phyloP scores from a whole-genome alignment of 2,113 vertebrate species.

The Apodemus speciosus region DNA sequence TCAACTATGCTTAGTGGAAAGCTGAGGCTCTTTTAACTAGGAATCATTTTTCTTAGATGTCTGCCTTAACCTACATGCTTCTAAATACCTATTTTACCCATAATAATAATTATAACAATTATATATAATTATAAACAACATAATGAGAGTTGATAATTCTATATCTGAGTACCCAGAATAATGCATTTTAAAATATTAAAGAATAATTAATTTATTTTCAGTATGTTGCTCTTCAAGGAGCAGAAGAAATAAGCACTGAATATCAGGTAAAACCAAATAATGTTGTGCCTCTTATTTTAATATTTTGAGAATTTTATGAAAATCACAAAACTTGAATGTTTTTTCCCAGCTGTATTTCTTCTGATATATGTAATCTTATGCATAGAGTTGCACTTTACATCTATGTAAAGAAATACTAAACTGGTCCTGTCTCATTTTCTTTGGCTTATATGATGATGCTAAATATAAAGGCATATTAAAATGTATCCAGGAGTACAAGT shows the following conservation, averaged over 20 bases:
- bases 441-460: background rate
- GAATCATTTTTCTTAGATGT: background rate
- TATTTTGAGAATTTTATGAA: conserved; percentile 28
- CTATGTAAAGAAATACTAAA: background rate
- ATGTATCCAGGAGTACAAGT: conserved; percentile 6
- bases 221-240: background rate
- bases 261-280: background rate
- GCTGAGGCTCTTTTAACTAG: background rate
- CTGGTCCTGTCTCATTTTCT: background rate
- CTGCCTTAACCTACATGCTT: background rate
- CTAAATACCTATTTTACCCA: background rate
- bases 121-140: background rate
- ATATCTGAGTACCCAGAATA: background rate
- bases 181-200: background rate
- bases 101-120: background rate
- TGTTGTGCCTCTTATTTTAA: background rate
- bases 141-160: background rate
- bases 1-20: background rate
- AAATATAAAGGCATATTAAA: conserved; percentile 43
- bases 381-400: background rate
- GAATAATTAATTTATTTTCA: conserved; percentile 25
- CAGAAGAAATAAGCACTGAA: background rate
- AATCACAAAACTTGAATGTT: conserved; percentile 13
- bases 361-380: background rate
- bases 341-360: background rate